Conservation (phyloP, 1,140 invertebrate species). For the Ceratosolen solmsi region DNA sequence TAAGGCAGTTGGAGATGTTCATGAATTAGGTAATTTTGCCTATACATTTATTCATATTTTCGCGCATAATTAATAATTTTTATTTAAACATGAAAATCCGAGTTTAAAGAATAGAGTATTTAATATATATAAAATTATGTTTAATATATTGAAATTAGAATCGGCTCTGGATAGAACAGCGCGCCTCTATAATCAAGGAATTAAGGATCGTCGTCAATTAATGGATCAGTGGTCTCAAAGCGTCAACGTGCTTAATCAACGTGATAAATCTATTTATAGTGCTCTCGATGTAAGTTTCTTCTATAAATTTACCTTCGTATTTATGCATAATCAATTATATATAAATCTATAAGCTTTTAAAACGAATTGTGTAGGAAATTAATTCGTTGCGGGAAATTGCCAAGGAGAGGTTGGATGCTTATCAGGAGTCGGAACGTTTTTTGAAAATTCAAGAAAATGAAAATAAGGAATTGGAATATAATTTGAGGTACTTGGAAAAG, state of each 20-base stretch:
- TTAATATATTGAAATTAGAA: no score
- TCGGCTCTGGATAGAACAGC: slow-evolving; percentile 66
- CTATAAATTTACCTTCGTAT: neutral
- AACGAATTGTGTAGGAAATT: slow-evolving; percentile 60
- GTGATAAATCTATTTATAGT: slow-evolving; percentile 64
- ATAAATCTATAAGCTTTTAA: neutral
- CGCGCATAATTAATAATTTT: neutral
- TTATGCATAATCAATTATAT: neutral
- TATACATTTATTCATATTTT: no score
- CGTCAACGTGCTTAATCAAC: slow-evolving; percentile 62
- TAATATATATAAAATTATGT: no score
- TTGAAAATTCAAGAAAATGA: slow-evolving; percentile 59
- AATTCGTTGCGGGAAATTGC: slow-evolving; percentile 58
- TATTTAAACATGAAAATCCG: neutral
- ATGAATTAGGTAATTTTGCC: slow-evolving; percentile 58
- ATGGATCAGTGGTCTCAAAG: slow-evolving; percentile 71
- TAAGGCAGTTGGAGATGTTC: slow-evolving; percentile 61
- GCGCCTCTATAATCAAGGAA: slow-evolving; percentile 64
- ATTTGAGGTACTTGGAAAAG: slow-evolving; percentile 60
- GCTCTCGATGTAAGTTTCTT: slow-evolving; percentile 55
- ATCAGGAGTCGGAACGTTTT: slow-evolving; percentile 65
- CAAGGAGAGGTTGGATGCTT: slow-evolving; percentile 56
- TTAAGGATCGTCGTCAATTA: slow-evolving; percentile 66
- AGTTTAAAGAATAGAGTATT: no score
- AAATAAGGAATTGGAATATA: slow-evolving; percentile 62